Base-by-base conservation (phyloP, 2,113 vertebrate species). In the Hiodon alosoides region DNA sequence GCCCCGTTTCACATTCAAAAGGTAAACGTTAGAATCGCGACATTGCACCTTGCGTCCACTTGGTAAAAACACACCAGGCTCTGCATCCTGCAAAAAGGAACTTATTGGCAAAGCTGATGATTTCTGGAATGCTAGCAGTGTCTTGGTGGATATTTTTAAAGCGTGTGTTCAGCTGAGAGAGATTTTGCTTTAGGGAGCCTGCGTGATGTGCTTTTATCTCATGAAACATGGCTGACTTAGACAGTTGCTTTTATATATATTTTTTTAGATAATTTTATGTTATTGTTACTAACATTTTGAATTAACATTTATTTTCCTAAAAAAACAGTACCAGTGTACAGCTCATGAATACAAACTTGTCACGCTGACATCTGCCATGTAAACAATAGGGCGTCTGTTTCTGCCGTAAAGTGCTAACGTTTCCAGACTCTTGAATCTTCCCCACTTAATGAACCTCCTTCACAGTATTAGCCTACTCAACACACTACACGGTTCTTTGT, bases 341-440 rank as follows among this genome's bases (percentile, higher is more conserved):
- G 55, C 65, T 57, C 64, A 67, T 67, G 73, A 74, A 67, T 74
- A 51, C 73, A n/a, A 47, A 59, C 52, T 54, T 14, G 7, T 70
- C 64, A 46, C 62, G 8, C 31, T 53, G 73, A 74, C 73, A 74
- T 74, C 73, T 74, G 73, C 73, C 46, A 17, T 53, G 31, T 67
- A 74, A 65, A 74, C 73, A 74, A 74, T 48, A 64, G 50, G 73
- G 4, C 11, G 31, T 54, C 52, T 74, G 73, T 67, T 74, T 55
- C 64, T 50, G 53, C 11, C 46, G 73, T 17, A 47, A 54, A 54
- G 52, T 67, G 73, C 62, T 55, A 58, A 52, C 54, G 57, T 53
- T 74, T 74, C 54, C 73, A 58, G 62, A 47, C 73, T 67, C 31
- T 7, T n/a, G 62, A 47, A 67, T 74, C 52, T 55, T 50, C 64